Evolutionary conservation across 2,113 vertebrate species (phyloP).

Genomic region (Dunckerocampus dactyliophorus): DNA sequence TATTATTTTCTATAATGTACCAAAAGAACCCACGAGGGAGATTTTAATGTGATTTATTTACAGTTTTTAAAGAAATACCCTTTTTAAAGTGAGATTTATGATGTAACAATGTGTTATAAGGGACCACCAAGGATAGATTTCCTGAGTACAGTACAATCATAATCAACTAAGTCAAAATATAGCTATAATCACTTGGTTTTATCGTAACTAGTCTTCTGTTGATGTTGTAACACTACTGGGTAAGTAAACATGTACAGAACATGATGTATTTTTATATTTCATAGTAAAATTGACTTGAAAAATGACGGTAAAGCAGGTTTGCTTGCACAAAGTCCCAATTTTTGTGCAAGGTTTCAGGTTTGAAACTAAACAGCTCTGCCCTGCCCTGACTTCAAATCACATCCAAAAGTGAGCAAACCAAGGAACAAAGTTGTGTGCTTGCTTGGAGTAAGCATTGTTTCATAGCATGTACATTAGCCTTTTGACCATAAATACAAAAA

Average conservation of each 20-base stretch:
- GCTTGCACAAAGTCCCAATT: slow-evolving; percentile 16
- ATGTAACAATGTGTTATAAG: slow-evolving; percentile 19
- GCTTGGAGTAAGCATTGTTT: slow-evolving; percentile 14
- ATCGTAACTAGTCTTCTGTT: slow-evolving; percentile 28
- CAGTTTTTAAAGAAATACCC: slow-evolving; percentile 43
- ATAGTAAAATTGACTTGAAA: slow-evolving; percentile 1
- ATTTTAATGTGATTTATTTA: slow-evolving; percentile 31
- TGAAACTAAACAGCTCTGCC: slow-evolving; percentile 24
- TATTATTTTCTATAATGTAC: slow-evolving; percentile 37
- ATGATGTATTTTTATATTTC: slow-evolving; percentile 41
- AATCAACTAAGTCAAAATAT: slow-evolving; percentile 7
- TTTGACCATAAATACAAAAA: not conserved
- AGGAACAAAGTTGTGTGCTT: slow-evolving; percentile 16
- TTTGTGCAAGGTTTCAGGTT: slow-evolving; percentile 15
- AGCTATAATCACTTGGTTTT: slow-evolving; percentile 26
- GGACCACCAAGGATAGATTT: slow-evolving; percentile 43
- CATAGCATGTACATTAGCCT: slow-evolving; percentile 27
- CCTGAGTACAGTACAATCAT: slow-evolving; percentile 53
- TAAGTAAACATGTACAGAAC: slow-evolving; percentile 37
- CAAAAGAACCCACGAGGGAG: slow-evolving; percentile 38
- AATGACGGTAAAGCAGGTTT: not conserved
- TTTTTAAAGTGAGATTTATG: slow-evolving; percentile 28
- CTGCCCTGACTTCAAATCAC: slow-evolving; percentile 24
- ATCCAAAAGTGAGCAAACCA: slow-evolving; percentile 18
- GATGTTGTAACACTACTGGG: slow-evolving; percentile 21